phyloP scores from a whole-genome alignment of 2,113 vertebrate species.

The Proteles cristata region DNA sequence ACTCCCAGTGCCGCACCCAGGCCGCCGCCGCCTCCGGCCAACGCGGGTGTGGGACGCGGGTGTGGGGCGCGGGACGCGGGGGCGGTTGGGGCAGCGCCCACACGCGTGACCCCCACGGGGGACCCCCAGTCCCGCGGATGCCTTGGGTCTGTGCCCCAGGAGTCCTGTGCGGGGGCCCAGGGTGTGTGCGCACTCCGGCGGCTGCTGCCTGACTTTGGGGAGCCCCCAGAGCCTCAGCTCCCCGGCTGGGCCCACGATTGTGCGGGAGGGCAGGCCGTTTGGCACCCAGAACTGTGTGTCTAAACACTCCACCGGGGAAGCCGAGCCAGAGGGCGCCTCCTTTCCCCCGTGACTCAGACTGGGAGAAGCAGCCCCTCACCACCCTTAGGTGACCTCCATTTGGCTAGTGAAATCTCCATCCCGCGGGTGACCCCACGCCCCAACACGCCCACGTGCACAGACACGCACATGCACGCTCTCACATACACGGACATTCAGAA shows the following conservation, averaged over 20 bases:
- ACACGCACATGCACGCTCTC: neutral
- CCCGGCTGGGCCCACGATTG: neutral
- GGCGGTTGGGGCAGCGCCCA: no score
- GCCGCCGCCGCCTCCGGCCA: neutral
- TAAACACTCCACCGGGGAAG: neutral
- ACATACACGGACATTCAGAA: neutral
- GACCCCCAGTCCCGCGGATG: no score
- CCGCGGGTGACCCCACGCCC: neutral
- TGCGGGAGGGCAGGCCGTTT: neutral
- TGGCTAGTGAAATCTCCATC: neutral
- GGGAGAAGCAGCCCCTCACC: neutral
- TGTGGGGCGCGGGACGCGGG: neutral
- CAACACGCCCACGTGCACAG: neutral
- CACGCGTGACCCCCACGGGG: neutral
- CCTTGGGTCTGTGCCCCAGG: no score
- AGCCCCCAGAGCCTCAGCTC: neutral
- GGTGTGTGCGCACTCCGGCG: neutral
- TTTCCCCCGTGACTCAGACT: neutral
- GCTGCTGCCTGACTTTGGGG: neutral
- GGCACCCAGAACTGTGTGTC: neutral
- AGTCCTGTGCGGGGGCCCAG: neutral
- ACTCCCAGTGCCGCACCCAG: slow-evolving; percentile 72
- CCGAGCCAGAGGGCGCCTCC: rapidly evolving
- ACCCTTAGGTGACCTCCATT: rapidly evolving
- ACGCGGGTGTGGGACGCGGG: neutral